Evolutionary conservation across 1,140 invertebrate species (phyloP), one percentile per base, ranked within the genome.

Genomic region (Drosophila arawakana): DNA sequence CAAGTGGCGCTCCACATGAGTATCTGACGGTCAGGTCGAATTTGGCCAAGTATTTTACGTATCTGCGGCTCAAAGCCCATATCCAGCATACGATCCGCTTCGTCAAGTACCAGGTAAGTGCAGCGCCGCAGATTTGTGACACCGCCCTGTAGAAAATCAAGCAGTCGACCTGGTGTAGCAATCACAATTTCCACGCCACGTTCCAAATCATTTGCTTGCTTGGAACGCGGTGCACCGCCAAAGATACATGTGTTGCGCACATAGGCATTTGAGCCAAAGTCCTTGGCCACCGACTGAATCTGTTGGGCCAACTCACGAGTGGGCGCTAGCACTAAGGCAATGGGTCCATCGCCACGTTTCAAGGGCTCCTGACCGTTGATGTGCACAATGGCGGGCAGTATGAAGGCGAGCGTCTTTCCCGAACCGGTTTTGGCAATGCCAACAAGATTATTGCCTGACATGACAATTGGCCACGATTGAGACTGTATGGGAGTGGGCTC

Each of bases 31-130:
- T 99, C 97, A 30, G 97, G 97, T 65, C 98, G 93, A 90, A 99
- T 98, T 93, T 99, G 98, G 89, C 97, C 96, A 73, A 99, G 95
- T 82, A 99, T 99, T 93, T 99, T 98, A 50, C 98, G 94, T 78
- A 99, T 99, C 93, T 99, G 98, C 9, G 98, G 98, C 93, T 99
- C 98, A 93, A 99, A 99, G 81, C 98, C 98, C 98, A 99, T 99
- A 93, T 99, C 98, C 81, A 99, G 94, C 98, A 99, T 99, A 55
- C 98, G 94, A 93, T 99, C 98, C 76, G 98, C 98, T 93, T 99
- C 98, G 93, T 99, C 98, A 46, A 99, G 93, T 3, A 99, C 98
- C 61, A 99, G 94, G 93, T 98, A 99, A 30, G 97, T 98, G 86
- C 97, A 97, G 44, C 98, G 94, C 35, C 95, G 93, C 15, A 99